phyloP scores from a whole-genome alignment of 2,113 vertebrate genomes.

The Xyrauchen texanus region DNA sequence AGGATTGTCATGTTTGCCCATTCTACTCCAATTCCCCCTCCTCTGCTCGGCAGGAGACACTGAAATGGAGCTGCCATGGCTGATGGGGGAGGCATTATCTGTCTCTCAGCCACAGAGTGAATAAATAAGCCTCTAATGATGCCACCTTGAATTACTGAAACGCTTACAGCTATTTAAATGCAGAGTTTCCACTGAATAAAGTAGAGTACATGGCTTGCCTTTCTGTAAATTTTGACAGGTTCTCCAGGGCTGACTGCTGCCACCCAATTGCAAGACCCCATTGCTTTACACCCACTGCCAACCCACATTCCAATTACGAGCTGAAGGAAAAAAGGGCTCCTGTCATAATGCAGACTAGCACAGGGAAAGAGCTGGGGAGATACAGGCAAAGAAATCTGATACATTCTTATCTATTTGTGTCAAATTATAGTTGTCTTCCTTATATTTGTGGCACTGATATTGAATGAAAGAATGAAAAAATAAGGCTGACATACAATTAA shows the following conservation, averaged over 20 bases:
- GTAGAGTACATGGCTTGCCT: conserved; percentile 46
- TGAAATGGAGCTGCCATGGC: conserved; percentile 64
- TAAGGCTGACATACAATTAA: conserved; percentile 12
- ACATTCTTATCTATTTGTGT: conserved; percentile 12
- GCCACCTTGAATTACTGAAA: conserved; percentile 71
- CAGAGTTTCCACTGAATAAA: conserved; percentile 57
- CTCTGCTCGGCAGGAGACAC: conserved; percentile 63
- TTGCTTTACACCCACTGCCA: conserved; percentile 72
- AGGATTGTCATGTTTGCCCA: conserved; percentile 72
- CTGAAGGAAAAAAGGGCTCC: conserved; percentile 54
- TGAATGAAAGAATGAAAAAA: background rate
- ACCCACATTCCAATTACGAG: conserved; percentile 73
- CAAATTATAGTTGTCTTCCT: background rate
- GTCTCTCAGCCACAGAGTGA: conserved; percentile 61
- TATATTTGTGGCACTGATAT: background rate
- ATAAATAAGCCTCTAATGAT: conserved; percentile 75
- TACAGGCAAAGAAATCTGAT: conserved; percentile 35
- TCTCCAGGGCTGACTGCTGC: conserved; percentile 63
- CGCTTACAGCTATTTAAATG: conserved; percentile 73
- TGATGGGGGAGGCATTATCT: conserved; percentile 64
- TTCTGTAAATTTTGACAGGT: conserved; percentile 67
- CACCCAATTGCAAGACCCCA: conserved; percentile 68
- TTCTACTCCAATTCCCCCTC: conserved; percentile 65
- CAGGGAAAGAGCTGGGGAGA: conserved; percentile 22
- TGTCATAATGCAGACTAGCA: conserved; percentile 58